Conservation (phyloP, 2,113 vertebrate species). For the Zonotrichia leucophrys region DNA sequence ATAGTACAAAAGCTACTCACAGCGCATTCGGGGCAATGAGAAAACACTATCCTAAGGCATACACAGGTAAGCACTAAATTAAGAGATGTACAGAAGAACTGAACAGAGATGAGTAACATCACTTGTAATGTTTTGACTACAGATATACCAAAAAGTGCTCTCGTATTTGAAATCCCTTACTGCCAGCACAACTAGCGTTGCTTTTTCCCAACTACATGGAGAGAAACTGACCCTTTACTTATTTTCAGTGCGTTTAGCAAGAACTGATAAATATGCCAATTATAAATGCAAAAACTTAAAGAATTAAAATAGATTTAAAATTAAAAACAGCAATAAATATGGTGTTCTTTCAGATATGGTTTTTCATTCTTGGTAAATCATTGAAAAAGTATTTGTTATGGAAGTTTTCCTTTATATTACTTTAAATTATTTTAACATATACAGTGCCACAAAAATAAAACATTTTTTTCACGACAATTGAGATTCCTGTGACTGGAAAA, state of each 20-base stretch:
- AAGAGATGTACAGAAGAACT: constrained; percentile 71
- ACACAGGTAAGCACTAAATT: constrained; percentile 72
- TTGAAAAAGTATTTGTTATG: constrained; percentile 64
- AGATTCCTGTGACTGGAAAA: constrained; percentile 70
- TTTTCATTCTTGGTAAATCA: constrained; percentile 71
- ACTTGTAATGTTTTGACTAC: constrained; percentile 60
- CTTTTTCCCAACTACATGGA: constrained; percentile 45
- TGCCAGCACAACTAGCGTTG: constrained; percentile 42
- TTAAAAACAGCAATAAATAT: constrained; percentile 72
- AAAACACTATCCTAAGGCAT: constrained; percentile 75
- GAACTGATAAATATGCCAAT: constrained; percentile 68
- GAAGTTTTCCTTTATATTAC: constrained; percentile 74
- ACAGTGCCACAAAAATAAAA: constrained; percentile 82
- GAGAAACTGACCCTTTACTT: constrained; percentile 69
- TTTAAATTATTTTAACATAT: constrained; percentile 84
- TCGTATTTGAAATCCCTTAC: constrained; percentile 37
- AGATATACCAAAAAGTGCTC: constrained; percentile 64
- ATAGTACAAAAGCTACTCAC: constrained; percentile 83
- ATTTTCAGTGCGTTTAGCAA: constrained; percentile 69
- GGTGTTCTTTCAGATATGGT: constrained; percentile 61
- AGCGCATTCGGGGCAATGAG: constrained; percentile 72
- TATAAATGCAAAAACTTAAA: constrained; percentile 65
- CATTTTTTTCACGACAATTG: constrained; percentile 74
- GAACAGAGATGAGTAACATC: constrained; percentile 67
- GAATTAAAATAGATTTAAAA: constrained; percentile 68